Conservation (phyloP, 2,113 vertebrate genomes). For the Chamaetylas fuelleborni region DNA sequence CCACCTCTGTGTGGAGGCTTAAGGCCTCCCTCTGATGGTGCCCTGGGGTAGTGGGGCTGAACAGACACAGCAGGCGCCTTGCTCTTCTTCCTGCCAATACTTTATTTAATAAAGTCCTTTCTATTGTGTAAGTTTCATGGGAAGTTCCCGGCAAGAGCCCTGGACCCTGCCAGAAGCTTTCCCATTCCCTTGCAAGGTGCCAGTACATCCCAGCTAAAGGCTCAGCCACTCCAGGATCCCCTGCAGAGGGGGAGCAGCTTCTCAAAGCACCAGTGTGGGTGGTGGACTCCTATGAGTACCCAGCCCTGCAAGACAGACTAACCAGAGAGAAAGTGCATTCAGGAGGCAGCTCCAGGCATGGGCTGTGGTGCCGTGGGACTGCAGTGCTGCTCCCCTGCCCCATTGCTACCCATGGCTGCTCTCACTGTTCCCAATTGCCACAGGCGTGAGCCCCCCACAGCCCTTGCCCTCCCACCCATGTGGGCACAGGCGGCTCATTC, state of each 20-base stretch:
- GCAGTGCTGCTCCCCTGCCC: fast-evolving
- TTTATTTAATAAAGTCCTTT: conserved; percentile 44
- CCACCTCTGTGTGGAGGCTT: background rate
- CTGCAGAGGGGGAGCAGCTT: fast-evolving
- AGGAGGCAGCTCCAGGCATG: background rate
- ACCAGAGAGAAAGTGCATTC: conserved; percentile 13
- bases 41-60: background rate
- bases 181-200: background rate
- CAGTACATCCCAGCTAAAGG: background rate
- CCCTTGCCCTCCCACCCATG: background rate
- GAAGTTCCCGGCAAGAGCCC: background rate
- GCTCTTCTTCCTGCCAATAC: background rate
- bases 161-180: background rate
- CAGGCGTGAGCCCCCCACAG: fast-evolving
- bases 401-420: fast-evolving
- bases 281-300: background rate
- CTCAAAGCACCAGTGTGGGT: background rate
- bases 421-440: fast-evolving
- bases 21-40: background rate
- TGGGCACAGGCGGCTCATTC: conserved; percentile 1
- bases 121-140: background rate
- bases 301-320: fast-evolving
- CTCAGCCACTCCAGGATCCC: background rate
- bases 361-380: fast-evolving
- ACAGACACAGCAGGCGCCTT: background rate